A percentile compares a stretch with the other conserved stretches of the same genome.
Evolutionary conservation across 2,888 invertebrate genomes (phyloP).

Genomic region (Eupithecia insigniata): DNA sequence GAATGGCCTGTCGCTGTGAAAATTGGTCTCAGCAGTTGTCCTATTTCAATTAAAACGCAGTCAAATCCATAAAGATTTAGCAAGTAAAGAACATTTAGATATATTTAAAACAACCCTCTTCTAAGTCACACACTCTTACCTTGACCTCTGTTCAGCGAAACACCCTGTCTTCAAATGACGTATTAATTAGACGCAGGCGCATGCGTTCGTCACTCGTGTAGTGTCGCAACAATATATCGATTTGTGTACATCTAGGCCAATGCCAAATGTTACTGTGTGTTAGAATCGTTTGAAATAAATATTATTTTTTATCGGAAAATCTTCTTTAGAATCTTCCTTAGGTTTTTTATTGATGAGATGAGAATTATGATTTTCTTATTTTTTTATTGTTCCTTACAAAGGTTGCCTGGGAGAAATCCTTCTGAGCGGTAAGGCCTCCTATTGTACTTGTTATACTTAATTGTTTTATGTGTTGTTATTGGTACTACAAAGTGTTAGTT

Average conservation of each 20-base stretch:
- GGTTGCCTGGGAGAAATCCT: no score
- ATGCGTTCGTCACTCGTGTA: constrained; percentile 57
- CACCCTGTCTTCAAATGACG: constrained; percentile 48
- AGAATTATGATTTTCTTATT: no score
- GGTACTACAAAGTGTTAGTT: no score
- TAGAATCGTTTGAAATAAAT: constrained; percentile 6
- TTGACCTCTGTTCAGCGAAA: not conserved
- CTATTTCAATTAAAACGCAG: not conserved
- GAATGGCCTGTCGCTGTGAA: not conserved
- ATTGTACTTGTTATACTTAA: no score
- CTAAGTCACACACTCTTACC: not conserved
- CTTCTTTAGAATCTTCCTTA: no score
- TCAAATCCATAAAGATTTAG: not conserved
- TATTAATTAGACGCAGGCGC: constrained; percentile 49
- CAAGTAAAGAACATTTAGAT: not conserved
- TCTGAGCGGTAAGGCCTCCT: no score
- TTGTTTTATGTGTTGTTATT: no score
- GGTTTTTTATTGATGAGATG: not conserved
- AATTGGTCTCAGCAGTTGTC: not conserved
- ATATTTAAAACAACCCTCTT: not conserved
- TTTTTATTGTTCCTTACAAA: no score
- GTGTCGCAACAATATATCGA: constrained; percentile 75
- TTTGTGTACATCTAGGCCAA: constrained; percentile 70
- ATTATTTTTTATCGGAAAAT: constrained; percentile 7
- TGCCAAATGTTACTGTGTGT: constrained; percentile 54